Evolutionary conservation across 2,113 vertebrate species (phyloP), one percentile per base, ranked within the genome.

Genomic region (Bombycilla garrulus): DNA sequence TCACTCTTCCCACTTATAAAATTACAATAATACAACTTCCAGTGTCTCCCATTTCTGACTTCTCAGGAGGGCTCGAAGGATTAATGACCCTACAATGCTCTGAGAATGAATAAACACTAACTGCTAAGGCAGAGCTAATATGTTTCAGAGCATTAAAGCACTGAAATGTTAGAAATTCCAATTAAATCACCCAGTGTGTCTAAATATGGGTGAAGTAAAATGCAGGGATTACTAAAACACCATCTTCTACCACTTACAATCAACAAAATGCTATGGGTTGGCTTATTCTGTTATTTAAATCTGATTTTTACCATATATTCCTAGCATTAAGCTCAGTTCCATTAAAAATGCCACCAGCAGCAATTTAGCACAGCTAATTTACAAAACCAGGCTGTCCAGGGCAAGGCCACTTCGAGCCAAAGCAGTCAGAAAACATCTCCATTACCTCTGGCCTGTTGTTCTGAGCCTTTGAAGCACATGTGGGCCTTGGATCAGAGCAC

Each of bases 401-500:
- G 48, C 90, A 96, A 96, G 93, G 91, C 74, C 90, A 90, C 74
- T 31, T 1, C 5, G 38, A 81, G 62, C 31, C 61, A 57, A 26
- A 56, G 60, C 29, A 73, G 77, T 25, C 13, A 25, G 18, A 48
- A 74, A 88, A 29, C 21, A 8, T 15, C 19, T 57, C 79, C 60
- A 11, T 67, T 67, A 69, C 73, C 74, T 35, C 85, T 45, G 21
- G 21, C 65, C 86, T 38, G 26, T n/a, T 42, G 69, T 51, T 86
- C 28, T 42, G 3, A 45, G 81, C 78, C 84, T 85, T 70, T 61
- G 77, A 47, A 80, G 94, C 81, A 80, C 94, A 60, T 72, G 78
- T 33, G 92, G 94, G 24, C 84, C 83, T 86, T 91, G 96, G 54
- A 31, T 84, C 88, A 94, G 62, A n/a, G 78, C 74, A 77, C 35